A percentile compares a stretch with the other conserved stretches of the same genome.
Evolutionary conservation across 2,888 invertebrate genomes (phyloP).

Genomic region (Rambutsinella grinnellia): DNA sequence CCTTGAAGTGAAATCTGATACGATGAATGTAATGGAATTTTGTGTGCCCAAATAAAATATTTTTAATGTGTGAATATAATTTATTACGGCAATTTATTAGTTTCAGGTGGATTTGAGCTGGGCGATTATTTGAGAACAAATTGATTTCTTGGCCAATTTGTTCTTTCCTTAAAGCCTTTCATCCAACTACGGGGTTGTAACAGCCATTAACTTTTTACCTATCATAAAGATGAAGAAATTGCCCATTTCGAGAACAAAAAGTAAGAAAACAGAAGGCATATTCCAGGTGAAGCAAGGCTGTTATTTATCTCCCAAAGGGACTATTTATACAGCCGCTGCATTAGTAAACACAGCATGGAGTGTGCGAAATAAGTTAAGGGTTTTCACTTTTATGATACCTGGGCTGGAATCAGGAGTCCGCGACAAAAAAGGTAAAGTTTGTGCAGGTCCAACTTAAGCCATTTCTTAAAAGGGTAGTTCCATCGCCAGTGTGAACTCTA

Average conservation of each 20-base stretch:
- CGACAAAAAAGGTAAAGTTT: no score
- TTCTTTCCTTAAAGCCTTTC: not conserved
- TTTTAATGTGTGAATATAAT: not conserved
- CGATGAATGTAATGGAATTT: no score
- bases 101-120: not conserved
- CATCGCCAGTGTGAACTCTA: no score
- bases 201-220: no score
- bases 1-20: no score
- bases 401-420: no score
- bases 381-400: no score
- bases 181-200: constrained; percentile 11
- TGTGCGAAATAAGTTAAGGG: no score
- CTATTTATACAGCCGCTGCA: constrained; percentile 28
- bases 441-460: no score
- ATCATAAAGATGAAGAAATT: constrained; percentile 35
- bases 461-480: no score
- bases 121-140: not conserved
- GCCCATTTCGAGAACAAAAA: constrained; percentile 18
- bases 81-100: not conserved
- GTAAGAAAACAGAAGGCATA: constrained; percentile 17
- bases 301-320: constrained; percentile 26
- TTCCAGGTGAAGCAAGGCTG: constrained; percentile 8
- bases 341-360: no score
- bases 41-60: not conserved
- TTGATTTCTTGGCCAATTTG: not conserved